Base-by-base conservation (phyloP, 2,888 invertebrate species). In the Dorcus parallelipipedus region DNA sequence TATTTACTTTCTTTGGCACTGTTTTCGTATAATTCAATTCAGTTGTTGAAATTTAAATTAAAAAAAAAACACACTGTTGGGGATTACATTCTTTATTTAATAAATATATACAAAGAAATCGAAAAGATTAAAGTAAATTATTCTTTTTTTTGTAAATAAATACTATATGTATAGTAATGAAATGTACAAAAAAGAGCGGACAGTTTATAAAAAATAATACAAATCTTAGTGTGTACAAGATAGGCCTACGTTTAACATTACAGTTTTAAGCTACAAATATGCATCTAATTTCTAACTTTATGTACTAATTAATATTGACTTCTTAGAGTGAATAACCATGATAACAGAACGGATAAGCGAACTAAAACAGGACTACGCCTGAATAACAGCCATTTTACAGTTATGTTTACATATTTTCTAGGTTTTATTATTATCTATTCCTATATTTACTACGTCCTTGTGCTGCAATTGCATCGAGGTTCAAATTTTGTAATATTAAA, bases 251-350 rank as follows among this genome's bases (percentile, higher is more conserved):
- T 70, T 69, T 67, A 68, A 72, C 67, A 68, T 68, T 68, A 68
- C 69, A 68, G 63, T 63, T 67, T 70, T 71, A 74, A 75, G 74
- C 74, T 74, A 74, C 73, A 73, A 71, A 69, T 72, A 72, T 71
- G 69, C 69, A 64, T 68, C 59, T 57, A 47, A 42, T 49, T 40
- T 52, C 53, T 48, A 57, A 66, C 62, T 57, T 69, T 71, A 58
- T 56, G 56, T 67, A 69, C 72, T 76, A 73, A 72, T 74, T 76
- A 76, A 75, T 76, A 77, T 76, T 76, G 77, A 76, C 77, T 77
- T 71, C 73, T 75, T 70, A 76, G 76, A 76, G 76, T 72, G 73
- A 73, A 67, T 69, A 67, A 65, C 58, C 61, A 68, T 72, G 69
- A 68, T 64, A 68, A 73, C 72, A 60, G 61, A 67, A 60, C 55